Evolutionary conservation across 1,140 invertebrate genomes (phyloP).

Genomic region (Drosophila sturtevanti): DNA sequence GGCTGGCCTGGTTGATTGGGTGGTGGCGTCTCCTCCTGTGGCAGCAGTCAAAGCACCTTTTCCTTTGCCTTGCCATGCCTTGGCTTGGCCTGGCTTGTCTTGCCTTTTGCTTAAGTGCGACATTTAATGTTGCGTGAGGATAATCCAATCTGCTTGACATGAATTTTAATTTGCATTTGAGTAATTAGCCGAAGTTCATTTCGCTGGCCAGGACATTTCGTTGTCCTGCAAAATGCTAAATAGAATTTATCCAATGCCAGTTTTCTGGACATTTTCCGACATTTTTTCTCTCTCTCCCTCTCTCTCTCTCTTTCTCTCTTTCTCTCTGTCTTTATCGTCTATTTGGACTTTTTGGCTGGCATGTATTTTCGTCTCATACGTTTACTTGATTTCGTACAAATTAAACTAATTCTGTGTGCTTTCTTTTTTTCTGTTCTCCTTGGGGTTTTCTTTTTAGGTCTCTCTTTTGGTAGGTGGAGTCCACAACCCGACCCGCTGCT

Average conservation of each 20-base stretch:
- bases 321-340: not conserved
- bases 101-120: constrained; percentile 60
- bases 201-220: constrained; percentile 46
- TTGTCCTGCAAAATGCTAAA: constrained; percentile 69
- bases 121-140: constrained; percentile 81
- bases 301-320: not conserved
- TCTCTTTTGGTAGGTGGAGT: not conserved
- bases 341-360: constrained; percentile 19
- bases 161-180: constrained; percentile 80
- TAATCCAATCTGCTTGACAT: constrained; percentile 81
- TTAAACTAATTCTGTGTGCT: constrained; percentile 70
- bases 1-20: constrained; percentile 11
- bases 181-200: constrained; percentile 79
- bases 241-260: constrained; percentile 64
- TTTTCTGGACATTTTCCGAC: constrained; percentile 34
- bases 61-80: constrained; percentile 37
- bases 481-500: constrained; percentile 30
- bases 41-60: constrained; percentile 34
- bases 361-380: constrained; percentile 42
- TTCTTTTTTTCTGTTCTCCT: constrained; percentile 25
- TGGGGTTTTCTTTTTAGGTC: no score
- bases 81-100: constrained; percentile 24
- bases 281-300: constrained; percentile 13
- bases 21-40: constrained; percentile 1
- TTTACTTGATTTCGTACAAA: constrained; percentile 78